Evolutionary conservation across 2,797 vertebrate species (phyloP), one percentile per base, ranked within the genome.

Genomic region (Syncerus caffer): DNA sequence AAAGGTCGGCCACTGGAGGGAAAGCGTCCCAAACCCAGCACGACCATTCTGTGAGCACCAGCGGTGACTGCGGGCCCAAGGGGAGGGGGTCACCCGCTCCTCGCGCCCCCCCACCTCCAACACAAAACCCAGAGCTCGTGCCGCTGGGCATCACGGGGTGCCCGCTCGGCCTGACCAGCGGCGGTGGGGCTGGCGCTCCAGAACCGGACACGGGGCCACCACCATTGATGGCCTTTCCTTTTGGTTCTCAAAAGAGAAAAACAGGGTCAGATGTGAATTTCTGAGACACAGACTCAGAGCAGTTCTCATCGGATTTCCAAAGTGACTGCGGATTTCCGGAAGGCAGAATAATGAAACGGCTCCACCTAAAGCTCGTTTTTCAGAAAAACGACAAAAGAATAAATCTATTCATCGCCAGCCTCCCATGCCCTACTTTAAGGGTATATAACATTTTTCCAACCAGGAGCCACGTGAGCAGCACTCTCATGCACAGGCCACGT

Each of bases 321-420:
- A 90, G 92, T 62, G 78, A 78, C 0, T 87, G 89, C 38, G 10
- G 85, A 62, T 78, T 97, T 94, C 79, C 94, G 74, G 31, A 47
- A 95, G 76, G 64, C 80, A 95, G 83, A 85, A 93, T 94, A 94
- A 89, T 34, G 86, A 96, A 98, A 97, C 50, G 95, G 97, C 96
- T 97, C 97, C 97, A 96, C 96, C 97, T 98, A 97, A 97, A 96
- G 97, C 96, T 96, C 83, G 88, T 58, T 97, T 90, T 86, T 96
- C 95, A 84, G 93, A 97, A 97, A 95, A 93, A 64, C 60, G 85
- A 90, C 80, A 90, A 53, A 6, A 85, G 78, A 50, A 85, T 47
- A 85, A 64, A 93, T 14, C 47, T 82, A 31, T 13, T 89, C 92
- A 47, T 76, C 47, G 38, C 29, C 25, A 55, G 42, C 67, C 42